Evolutionary conservation across 2,888 invertebrate genomes (phyloP).

Genomic region (Ophion obscuratus): DNA sequence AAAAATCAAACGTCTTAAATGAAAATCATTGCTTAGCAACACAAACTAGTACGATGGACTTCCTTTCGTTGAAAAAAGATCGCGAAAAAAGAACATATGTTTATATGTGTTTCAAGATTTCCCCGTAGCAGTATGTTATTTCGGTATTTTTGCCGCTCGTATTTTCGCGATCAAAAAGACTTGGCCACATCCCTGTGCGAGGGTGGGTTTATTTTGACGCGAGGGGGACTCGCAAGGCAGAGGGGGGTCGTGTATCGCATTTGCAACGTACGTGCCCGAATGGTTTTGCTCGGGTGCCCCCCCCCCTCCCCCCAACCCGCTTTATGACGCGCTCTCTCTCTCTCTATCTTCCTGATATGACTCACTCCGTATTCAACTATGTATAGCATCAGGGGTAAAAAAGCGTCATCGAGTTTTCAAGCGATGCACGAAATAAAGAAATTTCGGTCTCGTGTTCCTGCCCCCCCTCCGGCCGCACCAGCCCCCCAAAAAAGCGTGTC

Average conservation of each 20-base stretch:
- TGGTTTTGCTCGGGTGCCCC: conserved; percentile 16
- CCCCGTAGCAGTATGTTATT: conserved; percentile 27
- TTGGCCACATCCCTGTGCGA: conserved; percentile 17
- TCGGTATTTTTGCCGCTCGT: conserved; percentile 28
- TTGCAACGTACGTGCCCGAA: conserved; percentile 28
- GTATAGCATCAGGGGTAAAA: conserved; percentile 16
- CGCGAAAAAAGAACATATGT: not conserved
- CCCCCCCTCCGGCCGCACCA: not conserved
- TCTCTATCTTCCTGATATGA: conserved; percentile 17
- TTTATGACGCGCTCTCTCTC: too few relatives aligned
- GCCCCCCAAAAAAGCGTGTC: not conserved
- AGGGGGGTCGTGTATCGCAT: conserved; percentile 34
- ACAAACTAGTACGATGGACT: too few relatives aligned
- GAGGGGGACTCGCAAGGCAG: not conserved
- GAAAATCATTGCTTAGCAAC: too few relatives aligned
- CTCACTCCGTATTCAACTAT: conserved; percentile 41
- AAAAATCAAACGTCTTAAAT: too few relatives aligned
- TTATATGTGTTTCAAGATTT: conserved; percentile 26
- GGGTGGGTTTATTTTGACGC: conserved; percentile 62
- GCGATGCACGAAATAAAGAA: conserved; percentile 33
- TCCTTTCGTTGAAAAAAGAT: not conserved
- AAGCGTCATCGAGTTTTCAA: conserved; percentile 40
- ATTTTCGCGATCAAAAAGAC: conserved; percentile 42
- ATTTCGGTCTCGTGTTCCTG: conserved; percentile 16
- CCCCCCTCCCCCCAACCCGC: conserved; percentile 9